A percentile compares a stretch with the other conserved stretches of the same genome.
Conservation (phyloP, 1,140 invertebrate genomes). For the Pteromalus puparum region DNA sequence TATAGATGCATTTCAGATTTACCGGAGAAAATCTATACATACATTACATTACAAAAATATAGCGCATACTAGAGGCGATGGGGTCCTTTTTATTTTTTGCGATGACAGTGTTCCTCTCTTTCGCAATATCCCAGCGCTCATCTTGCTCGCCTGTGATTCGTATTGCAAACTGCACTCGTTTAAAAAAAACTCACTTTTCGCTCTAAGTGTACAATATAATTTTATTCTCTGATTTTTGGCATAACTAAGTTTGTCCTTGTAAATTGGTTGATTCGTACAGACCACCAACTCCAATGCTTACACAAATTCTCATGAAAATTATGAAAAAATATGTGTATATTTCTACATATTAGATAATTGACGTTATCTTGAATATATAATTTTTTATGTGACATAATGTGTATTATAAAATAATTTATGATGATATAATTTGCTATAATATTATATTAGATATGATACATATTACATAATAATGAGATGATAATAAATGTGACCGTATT, state of each 20-base stretch:
- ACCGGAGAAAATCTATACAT: background rate
- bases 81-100: too few relatives aligned
- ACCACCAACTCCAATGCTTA: background rate
- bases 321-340: background rate
- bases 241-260: background rate
- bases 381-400: background rate
- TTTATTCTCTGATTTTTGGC: background rate
- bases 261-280: background rate
- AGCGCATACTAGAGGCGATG: too few relatives aligned
- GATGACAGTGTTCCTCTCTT: too few relatives aligned
- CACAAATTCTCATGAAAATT: background rate
- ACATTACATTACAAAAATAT: too few relatives aligned
- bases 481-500: slow-evolving; percentile 71
- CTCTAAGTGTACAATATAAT: background rate
- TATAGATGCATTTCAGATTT: too few relatives aligned
- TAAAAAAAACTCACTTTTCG: background rate
- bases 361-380: background rate
- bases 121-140: too few relatives aligned
- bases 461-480: slow-evolving; percentile 68
- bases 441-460: slow-evolving; percentile 67
- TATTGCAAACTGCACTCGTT: background rate
- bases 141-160: background rate
- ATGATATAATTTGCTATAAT: slow-evolving; percentile 62
- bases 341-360: background rate
- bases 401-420: background rate